Evolutionary conservation across 1,140 invertebrate genomes (phyloP), one percentile per base, ranked within the genome.

Genomic region (Drosophila burlai): DNA sequence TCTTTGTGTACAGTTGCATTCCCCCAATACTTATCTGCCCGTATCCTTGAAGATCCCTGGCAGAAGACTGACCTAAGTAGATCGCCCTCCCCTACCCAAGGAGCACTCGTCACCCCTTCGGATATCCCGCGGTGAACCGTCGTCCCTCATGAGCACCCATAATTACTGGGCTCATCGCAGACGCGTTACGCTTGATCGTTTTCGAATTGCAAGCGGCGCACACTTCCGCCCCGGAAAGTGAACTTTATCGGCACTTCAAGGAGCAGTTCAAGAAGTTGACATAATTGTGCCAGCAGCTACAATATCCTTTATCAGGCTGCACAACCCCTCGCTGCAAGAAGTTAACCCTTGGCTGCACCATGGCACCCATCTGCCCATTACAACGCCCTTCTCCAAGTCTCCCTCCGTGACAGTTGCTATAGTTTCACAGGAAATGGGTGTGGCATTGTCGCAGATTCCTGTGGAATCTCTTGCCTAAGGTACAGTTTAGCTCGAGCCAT

Each of bases 111-210:
- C 64, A 71, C 69, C 58, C 43, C 57, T 49, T 49, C 31, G 24
- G 42, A 55, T 81, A 45, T 75, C 84, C 84, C 78, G 84, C 57
- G 45, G 84, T 29, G 83, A 69, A 67, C 54, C 49, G 31, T 84
- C 40, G 47, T 84, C 68, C 73, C 66, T 68, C 9, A 81, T 71
- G 50, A 52, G 69, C 60, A 90, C 74, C 73, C 85, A 71, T 89
- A 90, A 90, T 89, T 84, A 89, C 50, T 46, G 66, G 68, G 66
- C 81, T 80, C 72, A 83, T 84, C 75, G 45, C 45, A 45, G 42
- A 55, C 47, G 52, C 63, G 83, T 83, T 86, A 73, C 86, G 85
- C 86, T 90, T 90, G 86, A 90, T 90, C 85, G 85, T 90, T 90
- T 90, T 91, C 73, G 72, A 90, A 90, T 90, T 90, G 85, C 86